Evolutionary conservation across 2,888 invertebrate genomes (phyloP).

Genomic region (Yponomeuta malinellus): DNA sequence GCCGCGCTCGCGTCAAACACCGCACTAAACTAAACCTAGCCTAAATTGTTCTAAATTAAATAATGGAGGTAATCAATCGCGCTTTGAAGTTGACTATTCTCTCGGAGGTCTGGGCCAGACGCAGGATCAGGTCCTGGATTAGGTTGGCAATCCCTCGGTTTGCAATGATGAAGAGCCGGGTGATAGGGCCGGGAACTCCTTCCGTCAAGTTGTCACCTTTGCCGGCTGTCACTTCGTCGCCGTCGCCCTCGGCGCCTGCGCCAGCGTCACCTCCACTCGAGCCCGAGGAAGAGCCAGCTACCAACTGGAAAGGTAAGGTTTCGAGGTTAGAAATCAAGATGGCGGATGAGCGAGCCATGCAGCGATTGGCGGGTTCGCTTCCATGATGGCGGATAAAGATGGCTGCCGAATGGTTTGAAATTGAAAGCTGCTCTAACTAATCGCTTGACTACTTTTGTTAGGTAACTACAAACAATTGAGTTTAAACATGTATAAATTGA

Average conservation of each 20-base stretch:
- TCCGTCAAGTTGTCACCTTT: slow-evolving; percentile 83
- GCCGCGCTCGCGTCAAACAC: not conserved
- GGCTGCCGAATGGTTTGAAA: not conserved
- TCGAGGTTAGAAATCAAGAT: not conserved
- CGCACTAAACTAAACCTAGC: slow-evolving; percentile 21
- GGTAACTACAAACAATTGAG: not conserved
- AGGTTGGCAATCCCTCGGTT: slow-evolving; percentile 91
- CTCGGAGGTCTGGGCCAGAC: slow-evolving; percentile 92
- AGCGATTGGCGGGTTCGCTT: not conserved
- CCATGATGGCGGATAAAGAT: not conserved
- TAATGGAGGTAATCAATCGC: slow-evolving; percentile 91
- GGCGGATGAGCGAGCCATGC: not conserved
- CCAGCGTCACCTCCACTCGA: slow-evolving; percentile 72
- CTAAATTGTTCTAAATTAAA: slow-evolving; percentile 75
- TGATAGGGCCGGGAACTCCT: slow-evolving; percentile 91
- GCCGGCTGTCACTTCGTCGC: slow-evolving; percentile 71
- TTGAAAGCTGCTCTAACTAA: not conserved
- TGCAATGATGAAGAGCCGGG: slow-evolving; percentile 89
- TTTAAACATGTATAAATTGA: not conserved
- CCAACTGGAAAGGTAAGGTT: slow-evolving; percentile 73
- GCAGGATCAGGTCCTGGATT: slow-evolving; percentile 91
- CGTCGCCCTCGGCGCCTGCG: slow-evolving; percentile 61
- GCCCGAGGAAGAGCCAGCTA: slow-evolving; percentile 82
- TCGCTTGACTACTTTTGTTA: not conserved
- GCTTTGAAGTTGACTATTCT: slow-evolving; percentile 95